Evolutionary conservation across 2,113 vertebrate genomes (phyloP), one percentile per base, ranked within the genome.

Genomic region (Peucedramus taeniatus): DNA sequence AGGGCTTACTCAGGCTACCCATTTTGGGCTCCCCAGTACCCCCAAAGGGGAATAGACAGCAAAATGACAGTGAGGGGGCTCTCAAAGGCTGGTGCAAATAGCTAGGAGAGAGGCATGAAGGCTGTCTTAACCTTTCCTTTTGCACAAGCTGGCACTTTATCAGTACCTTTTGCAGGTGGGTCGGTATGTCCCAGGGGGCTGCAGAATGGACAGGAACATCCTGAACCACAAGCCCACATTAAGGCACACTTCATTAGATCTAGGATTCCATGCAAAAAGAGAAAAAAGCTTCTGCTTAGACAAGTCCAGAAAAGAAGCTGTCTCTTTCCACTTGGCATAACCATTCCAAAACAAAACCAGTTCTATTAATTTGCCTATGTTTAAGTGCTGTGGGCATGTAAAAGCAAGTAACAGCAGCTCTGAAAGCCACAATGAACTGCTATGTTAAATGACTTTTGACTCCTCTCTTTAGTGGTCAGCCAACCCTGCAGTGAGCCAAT

Each of bases 111-210:
- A 79, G 20, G 24, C 22, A 57, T 1, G 22, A 81, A 49, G 24
- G 39, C 39, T 49, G 11, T 21, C 30, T 59, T 45, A 70, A 54
- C 10, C 44, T 49, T 68, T 37, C 10, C 15, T 45, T 76, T 71
- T 63, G 35, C 30, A 82, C 23, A 40, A 54, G 33, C 24, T 81
- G 35, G 45, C 50, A 56, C 40, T 54, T 78, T 12, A 74, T 28
- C 50, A 49, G 8, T 12, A 11, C 7, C 44, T 91, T 78, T 22
- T 76, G 72, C 53, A 51, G 37, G 1, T 4, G 1, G 31, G 31
- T 57, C 21, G 30, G 11, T 47, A 16, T 0, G 0, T 31, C 61
- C 45, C 39, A 50, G 17, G 35, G n/a, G 40, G 9, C 22, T 51
- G 40, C 64, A 70, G 57, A 61, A 63, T 10, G 8, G 39, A 66